Evolutionary conservation across 2,888 invertebrate species (phyloP).

Genomic region (Augiades crinisus): DNA sequence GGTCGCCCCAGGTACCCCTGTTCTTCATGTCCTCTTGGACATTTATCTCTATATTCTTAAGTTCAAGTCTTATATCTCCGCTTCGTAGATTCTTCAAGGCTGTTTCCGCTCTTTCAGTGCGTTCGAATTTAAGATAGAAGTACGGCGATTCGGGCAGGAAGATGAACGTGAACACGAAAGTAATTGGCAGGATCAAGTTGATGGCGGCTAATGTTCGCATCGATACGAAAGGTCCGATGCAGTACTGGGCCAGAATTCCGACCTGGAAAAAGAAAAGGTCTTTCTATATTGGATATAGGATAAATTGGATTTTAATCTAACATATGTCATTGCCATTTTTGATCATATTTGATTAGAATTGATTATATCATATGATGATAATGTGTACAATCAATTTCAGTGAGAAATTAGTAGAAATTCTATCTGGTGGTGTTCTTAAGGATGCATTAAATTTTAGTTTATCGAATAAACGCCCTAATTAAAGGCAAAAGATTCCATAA

Average conservation of each 20-base stretch:
- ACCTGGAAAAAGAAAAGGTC: constrained; percentile 59
- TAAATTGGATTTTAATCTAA: background rate
- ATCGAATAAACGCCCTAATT: no score
- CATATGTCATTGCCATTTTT: no score
- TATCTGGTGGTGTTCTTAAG: no score
- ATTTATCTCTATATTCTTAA: constrained; percentile 78
- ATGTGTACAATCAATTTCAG: no score
- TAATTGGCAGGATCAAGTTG: constrained; percentile 79
- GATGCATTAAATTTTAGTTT: no score
- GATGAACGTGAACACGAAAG: constrained; percentile 78
- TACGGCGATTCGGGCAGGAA: constrained; percentile 87
- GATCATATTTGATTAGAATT: no score
- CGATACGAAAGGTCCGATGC: constrained; percentile 81
- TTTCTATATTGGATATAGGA: background rate
- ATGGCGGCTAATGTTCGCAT: constrained; percentile 78
- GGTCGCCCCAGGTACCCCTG: constrained; percentile 72
- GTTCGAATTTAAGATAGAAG: constrained; percentile 76
- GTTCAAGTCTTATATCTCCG: constrained; percentile 74
- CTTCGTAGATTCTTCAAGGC: constrained; percentile 82
- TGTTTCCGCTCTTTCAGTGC: constrained; percentile 77
- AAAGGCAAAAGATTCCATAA: no score
- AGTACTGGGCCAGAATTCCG: constrained; percentile 83
- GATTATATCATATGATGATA: no score
- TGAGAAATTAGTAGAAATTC: no score
- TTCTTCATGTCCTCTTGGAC: constrained; percentile 79